Percentiles rank a stretch among this genome's conserved stretches.
Evolutionary conservation across 1,140 invertebrate genomes (phyloP).

Genomic region (Ips typographus): DNA sequence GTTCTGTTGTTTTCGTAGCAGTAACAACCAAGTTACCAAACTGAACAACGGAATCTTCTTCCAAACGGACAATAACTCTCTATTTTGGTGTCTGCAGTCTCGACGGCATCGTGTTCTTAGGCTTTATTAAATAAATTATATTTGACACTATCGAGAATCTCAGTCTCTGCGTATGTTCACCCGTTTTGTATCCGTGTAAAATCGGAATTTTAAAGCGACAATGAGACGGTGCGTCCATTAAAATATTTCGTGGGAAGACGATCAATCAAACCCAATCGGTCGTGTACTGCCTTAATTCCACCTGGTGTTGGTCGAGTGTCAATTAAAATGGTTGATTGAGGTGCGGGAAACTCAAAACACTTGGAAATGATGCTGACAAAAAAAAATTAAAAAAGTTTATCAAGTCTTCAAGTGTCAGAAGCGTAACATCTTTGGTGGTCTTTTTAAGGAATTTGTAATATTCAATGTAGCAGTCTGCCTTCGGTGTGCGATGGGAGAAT

Average conservation of each 20-base stretch:
- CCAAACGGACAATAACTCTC: neutral
- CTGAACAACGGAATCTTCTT: neutral
- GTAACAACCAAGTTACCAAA: neutral
- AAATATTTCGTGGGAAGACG: neutral
- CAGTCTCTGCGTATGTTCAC: slow-evolving; percentile 1
- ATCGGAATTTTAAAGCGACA: slow-evolving; percentile 11
- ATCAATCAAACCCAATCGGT: neutral
- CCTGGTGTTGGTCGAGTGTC: neutral
- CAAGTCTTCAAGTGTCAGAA: no score
- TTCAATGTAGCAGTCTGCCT: no score
- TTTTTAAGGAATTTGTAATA: no score
- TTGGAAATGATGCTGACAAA: no score
- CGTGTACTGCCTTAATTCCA: neutral
- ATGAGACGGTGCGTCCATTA: neutral
- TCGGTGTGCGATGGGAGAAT: no score
- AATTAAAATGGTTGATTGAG: neutral
- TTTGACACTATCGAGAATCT: slow-evolving; percentile 8
- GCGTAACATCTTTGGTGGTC: no score
- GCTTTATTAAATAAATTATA: slow-evolving; percentile 8
- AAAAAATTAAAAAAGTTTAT: no score
- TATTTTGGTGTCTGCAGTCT: neutral
- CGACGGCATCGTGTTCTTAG: neutral
- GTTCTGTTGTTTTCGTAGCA: neutral
- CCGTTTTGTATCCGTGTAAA: slow-evolving; percentile 13
- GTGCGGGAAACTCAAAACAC: no score